Conservation (phyloP, 35 echinoderm and acorn worm genomes). For the Patiria miniata region DNA sequence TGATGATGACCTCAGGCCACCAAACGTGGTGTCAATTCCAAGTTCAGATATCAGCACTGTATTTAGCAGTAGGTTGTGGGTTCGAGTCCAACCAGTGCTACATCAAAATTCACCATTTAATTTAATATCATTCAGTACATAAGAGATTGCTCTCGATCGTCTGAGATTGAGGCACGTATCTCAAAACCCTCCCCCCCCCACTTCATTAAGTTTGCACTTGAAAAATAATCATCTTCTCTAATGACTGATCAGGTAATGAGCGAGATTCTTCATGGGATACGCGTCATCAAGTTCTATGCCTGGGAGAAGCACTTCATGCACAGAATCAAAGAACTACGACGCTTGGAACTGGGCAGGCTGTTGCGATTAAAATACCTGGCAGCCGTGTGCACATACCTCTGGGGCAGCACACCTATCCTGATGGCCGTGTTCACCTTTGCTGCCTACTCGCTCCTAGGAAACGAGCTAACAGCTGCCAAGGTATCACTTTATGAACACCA, state of each 20-base stretch:
- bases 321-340: conserved; percentile 46
- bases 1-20: no score
- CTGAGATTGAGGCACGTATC: no score
- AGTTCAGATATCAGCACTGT: no score
- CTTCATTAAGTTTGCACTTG: no score
- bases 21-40: no score
- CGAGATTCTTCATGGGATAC: conserved; percentile 78
- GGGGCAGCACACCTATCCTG: conserved; percentile 70
- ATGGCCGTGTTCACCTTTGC: conserved; percentile 76
- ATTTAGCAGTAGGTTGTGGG: no score
- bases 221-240: conserved; percentile 5
- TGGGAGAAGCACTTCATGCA: conserved; percentile 83
- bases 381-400: conserved; percentile 72
- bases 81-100: no score
- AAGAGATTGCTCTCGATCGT: no score
- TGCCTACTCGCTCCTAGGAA: conserved; percentile 58
- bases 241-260: conserved; percentile 68
- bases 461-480: conserved; percentile 81
- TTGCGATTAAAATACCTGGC: conserved; percentile 70
- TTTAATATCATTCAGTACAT: no score
- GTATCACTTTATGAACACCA: conserved; percentile 37
- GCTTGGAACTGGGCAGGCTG: conserved; percentile 63
- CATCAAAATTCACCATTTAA: no score
- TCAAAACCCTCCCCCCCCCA: no score
- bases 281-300: conserved; percentile 90